Evolutionary conservation across 2,888 invertebrate genomes (phyloP), one percentile per base, ranked within the genome.

Genomic region (Doris montereyensis): DNA sequence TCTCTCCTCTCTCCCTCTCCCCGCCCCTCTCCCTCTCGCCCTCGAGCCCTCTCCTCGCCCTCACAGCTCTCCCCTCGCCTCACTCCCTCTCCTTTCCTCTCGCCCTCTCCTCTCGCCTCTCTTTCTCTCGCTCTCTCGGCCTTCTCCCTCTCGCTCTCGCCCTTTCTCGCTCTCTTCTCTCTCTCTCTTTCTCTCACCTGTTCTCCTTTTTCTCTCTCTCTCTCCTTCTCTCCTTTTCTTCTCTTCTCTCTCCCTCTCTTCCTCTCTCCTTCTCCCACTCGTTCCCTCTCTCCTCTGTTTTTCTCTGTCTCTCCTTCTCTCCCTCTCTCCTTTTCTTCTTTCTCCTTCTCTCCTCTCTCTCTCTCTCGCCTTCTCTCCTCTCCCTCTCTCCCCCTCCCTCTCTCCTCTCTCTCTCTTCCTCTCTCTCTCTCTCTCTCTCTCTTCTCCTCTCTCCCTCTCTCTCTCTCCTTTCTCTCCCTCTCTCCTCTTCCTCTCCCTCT

Each of bases 381-480:
- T 75, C 60, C 32, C 60, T 75, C 34, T 60, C 32, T 24, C 26
- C 24, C 26, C 24, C 32, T 24, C 28, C 28, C n/a, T 30, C 30
- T 28, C 2, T 28, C 30, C n/a, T 30, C 17, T 58, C 28, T 28
- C 32, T 8, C 5, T 8, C 8, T 10, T n/a, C 35, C 30, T 28
- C 1, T 71, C 35, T 34, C 17, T 34, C 71, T 71, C 35, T 32
- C 32, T 21, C 71, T 71, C 10, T 34, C 34, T 30, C 13, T 32
- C 35, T n/a, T 34, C 5, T n/a, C n/a, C 24, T 34, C 1, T 32
- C 60, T 60, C 60, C 60, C 21, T 21, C 62, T 35, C 62, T 26
- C 21, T 52, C 68, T 34, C 68, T 52, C 26, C 24, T 67, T 41
- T 76, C 52, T 41, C 67, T 76, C 24, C 52, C 67, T 67, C 52